Evolutionary conservation across 2,888 invertebrate species (phyloP), one percentile per base, ranked within the genome.

Genomic region (Chymomyza caudatula): DNA sequence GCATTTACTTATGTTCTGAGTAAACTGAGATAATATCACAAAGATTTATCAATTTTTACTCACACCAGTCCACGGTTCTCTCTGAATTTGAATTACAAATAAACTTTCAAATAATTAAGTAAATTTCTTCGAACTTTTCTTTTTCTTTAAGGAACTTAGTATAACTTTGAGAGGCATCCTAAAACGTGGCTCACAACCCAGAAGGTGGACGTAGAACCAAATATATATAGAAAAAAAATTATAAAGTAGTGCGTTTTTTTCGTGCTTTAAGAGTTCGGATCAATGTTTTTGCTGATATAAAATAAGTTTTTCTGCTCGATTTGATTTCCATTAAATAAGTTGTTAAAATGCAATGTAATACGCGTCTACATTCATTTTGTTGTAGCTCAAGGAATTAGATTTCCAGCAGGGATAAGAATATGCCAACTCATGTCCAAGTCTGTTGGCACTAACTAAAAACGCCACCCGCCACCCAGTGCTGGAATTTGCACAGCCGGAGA

Each of bases 281-380:
- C 29, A 29, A 29, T 29, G 6, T 29, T 11, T 11, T 29, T 6
- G 1, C 29, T 4, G 29, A 37, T 37, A 37, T 43, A 42, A 60
- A 63, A 63, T 57, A 60, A 65, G 43, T 74, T 84, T 83, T 88
- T 89, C 87, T 85, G 85, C 84, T 87, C 89, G 86, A 89, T 88
- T 89, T 88, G 84, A 76, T 85, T 78, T 78, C 73, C 84, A 86
- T 86, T 87, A 85, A 78, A 84, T 76, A 83, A 76, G 72, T 74
- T 81, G 77, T 74, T 73, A 77, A 86, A 78, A 69, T 74, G 86
- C 85, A 86, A 84, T 37, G 87, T 88, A 85, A 88, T 85, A 69
- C 53, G 54, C 8, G 51, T 54, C 65, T 47, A 57, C 25, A 74
- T 68, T 77, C 73, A 73, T 67, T 71, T 64, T 63, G 68, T 13